phyloP scores from a whole-genome alignment of 1,140 invertebrate species.

The Uloborus diversus region DNA sequence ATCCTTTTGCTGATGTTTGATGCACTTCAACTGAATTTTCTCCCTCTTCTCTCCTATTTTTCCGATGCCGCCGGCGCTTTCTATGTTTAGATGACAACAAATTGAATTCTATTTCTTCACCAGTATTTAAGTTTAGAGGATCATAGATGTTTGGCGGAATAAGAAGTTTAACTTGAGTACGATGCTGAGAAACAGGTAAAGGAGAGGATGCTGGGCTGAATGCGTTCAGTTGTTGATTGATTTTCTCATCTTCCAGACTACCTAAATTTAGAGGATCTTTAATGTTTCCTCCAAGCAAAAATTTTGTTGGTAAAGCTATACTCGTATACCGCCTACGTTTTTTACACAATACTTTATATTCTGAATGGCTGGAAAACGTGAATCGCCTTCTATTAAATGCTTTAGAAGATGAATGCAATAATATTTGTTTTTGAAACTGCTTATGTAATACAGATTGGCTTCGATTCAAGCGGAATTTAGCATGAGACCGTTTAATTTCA shows the following conservation, averaged over 20 bases:
- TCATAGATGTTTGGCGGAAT: constrained; percentile 92
- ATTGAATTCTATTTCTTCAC: constrained; percentile 77
- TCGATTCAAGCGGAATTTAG: background rate
- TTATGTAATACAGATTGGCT: constrained; percentile 7
- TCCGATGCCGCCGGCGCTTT: constrained; percentile 60
- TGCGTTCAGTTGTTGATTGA: constrained; percentile 81
- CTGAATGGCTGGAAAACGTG: constrained; percentile 33
- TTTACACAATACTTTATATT: constrained; percentile 12
- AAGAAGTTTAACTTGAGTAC: constrained; percentile 87
- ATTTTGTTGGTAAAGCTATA: constrained; percentile 86
- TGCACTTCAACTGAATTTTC: constrained; percentile 58
- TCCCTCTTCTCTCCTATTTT: constrained; percentile 71
- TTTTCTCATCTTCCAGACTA: constrained; percentile 87
- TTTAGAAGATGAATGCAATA: background rate
- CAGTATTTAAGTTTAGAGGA: constrained; percentile 85
- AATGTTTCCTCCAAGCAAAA: constrained; percentile 93
- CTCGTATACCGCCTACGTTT: constrained; percentile 54
- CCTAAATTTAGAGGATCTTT: constrained; percentile 94
- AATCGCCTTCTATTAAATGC: constrained; percentile 3
- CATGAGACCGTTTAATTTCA: background rate
- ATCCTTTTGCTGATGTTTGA: constrained; percentile 13
- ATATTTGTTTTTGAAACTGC: background rate
- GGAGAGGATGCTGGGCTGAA: constrained; percentile 88
- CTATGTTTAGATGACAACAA: constrained; percentile 69
- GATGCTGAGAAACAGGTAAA: constrained; percentile 82